Evolutionary conservation across 53 echinoderm and acorn worm genomes (phyloP), one percentile per base, ranked within the genome.

Genomic region (Stichopus horrens): DNA sequence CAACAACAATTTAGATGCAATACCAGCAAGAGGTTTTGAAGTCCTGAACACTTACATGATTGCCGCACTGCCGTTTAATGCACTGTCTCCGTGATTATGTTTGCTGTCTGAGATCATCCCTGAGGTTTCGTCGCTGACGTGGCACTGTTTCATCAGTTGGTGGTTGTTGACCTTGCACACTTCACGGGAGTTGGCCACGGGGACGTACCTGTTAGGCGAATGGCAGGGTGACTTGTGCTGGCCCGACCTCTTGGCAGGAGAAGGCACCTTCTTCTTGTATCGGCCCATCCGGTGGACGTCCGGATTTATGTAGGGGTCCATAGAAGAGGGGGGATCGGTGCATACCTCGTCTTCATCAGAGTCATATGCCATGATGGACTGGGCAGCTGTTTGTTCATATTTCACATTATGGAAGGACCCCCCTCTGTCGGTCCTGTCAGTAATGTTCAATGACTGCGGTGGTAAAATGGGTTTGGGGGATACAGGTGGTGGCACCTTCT

Each of bases 301-400:
- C 6, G 85, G 68, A 51, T 85, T 85, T 65, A 85, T 85, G 63
- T 85, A 85, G 7, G 85, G 85, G 37, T 85, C 85, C 0, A 1
- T 85, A 4, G 52, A 59, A 6, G 85, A 85, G 7, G 68, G 85
- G 9, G 65, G 65, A 53, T 85, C 85, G 1, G 85, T 9, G 14
- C 68, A 85, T 7, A 53, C 51, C n/a, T 85, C 85, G 52, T 85
- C 85, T 1, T 85, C 85, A 18, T 85, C 85, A 4, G 85, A 85
- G 65, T 85, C 85, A 52, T 63, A 85, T 66, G 85, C 85, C 18
- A 85, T 85, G 52, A 85, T 85, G 52, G 85, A 22, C 68, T 85
- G 65, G 52, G 59, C 85, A 4, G 52, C 52, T 58, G n/a, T 85
- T 21, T 85, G 65, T 67, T 85, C 85, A 7, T 66, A 63, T 67